Percentiles rank a stretch among this genome's conserved stretches.
Evolutionary conservation across 2,888 invertebrate genomes (phyloP).

Genomic region (Cantharis nigra): DNA sequence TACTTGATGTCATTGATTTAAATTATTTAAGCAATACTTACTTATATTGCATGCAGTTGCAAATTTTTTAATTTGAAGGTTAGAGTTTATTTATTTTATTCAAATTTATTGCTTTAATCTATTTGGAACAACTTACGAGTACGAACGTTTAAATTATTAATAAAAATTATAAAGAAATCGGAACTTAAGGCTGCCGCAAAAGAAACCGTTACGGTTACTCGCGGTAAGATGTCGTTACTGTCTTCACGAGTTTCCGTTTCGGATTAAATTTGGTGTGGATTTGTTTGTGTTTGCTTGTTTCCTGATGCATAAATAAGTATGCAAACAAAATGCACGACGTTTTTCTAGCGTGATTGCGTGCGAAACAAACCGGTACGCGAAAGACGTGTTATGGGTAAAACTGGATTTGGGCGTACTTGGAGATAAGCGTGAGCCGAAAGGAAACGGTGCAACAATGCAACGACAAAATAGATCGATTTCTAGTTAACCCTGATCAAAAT

Average conservation of each 20-base stretch:
- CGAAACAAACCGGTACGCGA: neutral
- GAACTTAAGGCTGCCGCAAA: neutral
- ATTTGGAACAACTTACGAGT: neutral
- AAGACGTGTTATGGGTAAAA: neutral
- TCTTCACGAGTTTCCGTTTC: neutral
- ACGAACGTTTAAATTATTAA: neutral
- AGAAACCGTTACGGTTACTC: neutral
- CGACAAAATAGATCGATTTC: neutral
- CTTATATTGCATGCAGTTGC: neutral
- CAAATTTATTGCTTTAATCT: neutral
- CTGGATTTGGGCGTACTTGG: neutral
- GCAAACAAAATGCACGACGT: neutral
- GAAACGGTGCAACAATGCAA: neutral
- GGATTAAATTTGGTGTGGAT: neutral
- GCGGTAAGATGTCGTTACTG: neutral
- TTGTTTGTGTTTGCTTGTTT: neutral
- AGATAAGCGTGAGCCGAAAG: neutral
- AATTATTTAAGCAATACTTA: constrained; percentile 3
- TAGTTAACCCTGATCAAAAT: neutral
- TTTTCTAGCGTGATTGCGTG: neutral
- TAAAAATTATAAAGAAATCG: neutral
- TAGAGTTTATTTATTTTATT: neutral
- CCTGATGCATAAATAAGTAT: neutral
- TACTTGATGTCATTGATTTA: constrained; percentile 13
- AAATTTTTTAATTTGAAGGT: neutral